Base-by-base conservation (phyloP, 2,888 invertebrate genomes). In the Oasisia sp. region DNA sequence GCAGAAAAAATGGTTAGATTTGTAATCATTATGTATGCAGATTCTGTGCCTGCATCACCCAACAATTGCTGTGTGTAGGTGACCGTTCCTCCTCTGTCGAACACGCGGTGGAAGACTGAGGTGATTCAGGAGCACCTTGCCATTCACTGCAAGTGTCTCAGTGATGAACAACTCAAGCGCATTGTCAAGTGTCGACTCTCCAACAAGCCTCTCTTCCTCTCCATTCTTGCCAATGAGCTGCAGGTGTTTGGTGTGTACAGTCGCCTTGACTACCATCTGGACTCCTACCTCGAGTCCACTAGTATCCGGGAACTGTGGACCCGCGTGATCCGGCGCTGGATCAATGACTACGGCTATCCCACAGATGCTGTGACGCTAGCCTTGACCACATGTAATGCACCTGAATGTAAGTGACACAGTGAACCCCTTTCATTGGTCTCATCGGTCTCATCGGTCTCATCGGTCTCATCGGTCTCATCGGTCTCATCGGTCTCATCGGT, bases 311-410 rank as follows among this genome's bases (percentile, higher is more conserved):
- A 95, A 45, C 93, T 95, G 92, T 95, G 95, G 95, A 94, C 94
- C 3, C 92, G 93, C 8, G 94, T 95, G 92, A 93, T 95, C 19
- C 94, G 94, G 92, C 94, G 95, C 27, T 96, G 96, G 96, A 94
- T 95, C 14, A 93, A 93, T 45, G 95, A 95, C 32, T 94, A 95
- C 92, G 95, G 95, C 93, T 95, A 8, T 50, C n/a, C 74, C 27
- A 74, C 74, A 74, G 27, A 74, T 27, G 7, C 27, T 7, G 7
- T 74, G 27, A 74, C 74, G 0, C n/a, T n/a, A 7, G 27, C 74
- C 27, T 7, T 27, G 1, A n/a, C 74, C 19, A n/a, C 74, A 27
- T 74, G 27, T 74, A 74, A 74, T 27, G 27, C 74, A 4, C 27
- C 74, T 7, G 27, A 74, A 74, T 74, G 74, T 74, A 27, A 74